These are phyloP conservation scores for Leptopilina syphax DNA, from an alignment of 2,888 invertebrate genomes.

Conservation along the genomic window DNA sequence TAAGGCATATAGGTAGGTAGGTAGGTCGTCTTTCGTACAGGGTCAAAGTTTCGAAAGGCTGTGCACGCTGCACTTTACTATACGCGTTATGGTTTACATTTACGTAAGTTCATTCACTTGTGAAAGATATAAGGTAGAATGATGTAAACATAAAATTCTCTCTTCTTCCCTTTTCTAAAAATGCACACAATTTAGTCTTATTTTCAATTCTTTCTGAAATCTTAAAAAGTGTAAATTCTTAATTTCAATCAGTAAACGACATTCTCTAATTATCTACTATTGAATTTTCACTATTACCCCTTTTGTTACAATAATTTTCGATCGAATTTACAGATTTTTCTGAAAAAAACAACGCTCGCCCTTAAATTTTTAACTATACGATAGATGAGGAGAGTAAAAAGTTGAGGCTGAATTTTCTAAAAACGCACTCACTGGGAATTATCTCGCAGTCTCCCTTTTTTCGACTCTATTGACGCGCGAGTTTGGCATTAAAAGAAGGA, in stretches of 20 bases:
- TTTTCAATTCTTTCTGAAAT: too few relatives aligned
- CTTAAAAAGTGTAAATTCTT: too few relatives aligned
- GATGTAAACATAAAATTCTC: not conserved
- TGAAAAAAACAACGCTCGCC: too few relatives aligned
- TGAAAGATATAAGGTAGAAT: not conserved
- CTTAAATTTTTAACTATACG: too few relatives aligned
- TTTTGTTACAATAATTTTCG: too few relatives aligned
- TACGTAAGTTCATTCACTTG: slow-evolving; percentile 28
- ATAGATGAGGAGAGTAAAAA: too few relatives aligned
- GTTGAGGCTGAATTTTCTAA: not conserved
- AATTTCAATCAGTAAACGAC: too few relatives aligned
- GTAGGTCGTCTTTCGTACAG: slow-evolving; percentile 48
- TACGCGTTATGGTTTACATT: slow-evolving; percentile 33
- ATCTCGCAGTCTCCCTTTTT: not conserved
- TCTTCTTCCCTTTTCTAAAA: too few relatives aligned
- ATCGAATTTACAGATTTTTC: too few relatives aligned
- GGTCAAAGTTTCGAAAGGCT: slow-evolving; percentile 45
- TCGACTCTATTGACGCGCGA: slow-evolving; percentile 5
- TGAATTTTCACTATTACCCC: too few relatives aligned
- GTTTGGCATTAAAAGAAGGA: not conserved
- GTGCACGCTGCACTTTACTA: slow-evolving; percentile 24
- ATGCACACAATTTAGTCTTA: too few relatives aligned
- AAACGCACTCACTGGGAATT: slow-evolving; percentile 1
- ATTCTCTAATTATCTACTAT: too few relatives aligned
- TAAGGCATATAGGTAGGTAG: slow-evolving; percentile 42